Base-by-base conservation (phyloP, 2,797 vertebrate genomes). In the Morus bassanus region DNA sequence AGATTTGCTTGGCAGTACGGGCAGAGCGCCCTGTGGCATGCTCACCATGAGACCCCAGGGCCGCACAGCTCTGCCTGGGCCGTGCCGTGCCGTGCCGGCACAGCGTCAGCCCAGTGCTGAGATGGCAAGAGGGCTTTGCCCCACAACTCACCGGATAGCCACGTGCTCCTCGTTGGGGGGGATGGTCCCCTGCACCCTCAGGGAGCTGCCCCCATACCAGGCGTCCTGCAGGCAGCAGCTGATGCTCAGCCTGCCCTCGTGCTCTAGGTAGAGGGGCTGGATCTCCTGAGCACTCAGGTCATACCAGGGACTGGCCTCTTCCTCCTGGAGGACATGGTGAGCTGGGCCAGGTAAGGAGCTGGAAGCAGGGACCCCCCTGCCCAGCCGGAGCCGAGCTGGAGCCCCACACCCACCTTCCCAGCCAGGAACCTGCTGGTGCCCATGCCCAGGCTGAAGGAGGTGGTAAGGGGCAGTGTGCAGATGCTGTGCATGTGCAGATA, bases 381-480 rank as follows among this genome's bases (percentile, higher is more conserved):
- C 13, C 27, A 4, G 60, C 23, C 3, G 5, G 22, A 50, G 59
- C 61, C 4, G 1, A 70, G 64, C 41, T 7, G 0, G 31, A 13
- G 0, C 3, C 53, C 27, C 22, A 18, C 51, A 77, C 96, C 11
- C 97, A 99, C 99, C 99, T 99, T 97, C 80, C 99, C 99, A 5
- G 97, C 98, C 96, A 97, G 98, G 97, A 98, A 99, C 46, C 98
- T 57, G 7, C 97, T 97, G 64, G 97, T 98, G 39, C 99, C 99
- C 97, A 99, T 98, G 89, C 99, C 99, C 97, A 99, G 98, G 96
- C 98, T 99, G 98, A 99, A 99, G 48, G 98, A 99, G 13, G 99
- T 99, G 95, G 98, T 61, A 6, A 99, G 99, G 56, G 99, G 99
- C 53, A 99, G 98, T 0, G 95, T 96, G 51, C 97, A 97, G 33